phyloP scores from a whole-genome alignment of 2,797 vertebrate species.

The Phataginus tetradactyla region DNA sequence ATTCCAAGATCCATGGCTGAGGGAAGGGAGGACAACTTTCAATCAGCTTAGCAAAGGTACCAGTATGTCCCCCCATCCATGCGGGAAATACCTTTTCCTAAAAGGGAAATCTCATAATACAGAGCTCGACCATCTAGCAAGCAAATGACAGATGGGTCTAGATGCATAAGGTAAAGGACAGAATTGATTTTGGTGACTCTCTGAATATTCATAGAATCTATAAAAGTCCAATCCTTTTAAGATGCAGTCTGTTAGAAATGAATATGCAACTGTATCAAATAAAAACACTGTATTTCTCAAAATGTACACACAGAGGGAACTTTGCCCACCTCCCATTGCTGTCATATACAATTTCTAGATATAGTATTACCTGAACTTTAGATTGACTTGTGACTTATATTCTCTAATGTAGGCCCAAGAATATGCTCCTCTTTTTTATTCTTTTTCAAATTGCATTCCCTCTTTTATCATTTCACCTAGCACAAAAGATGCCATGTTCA shows the following conservation, averaged over 20 bases:
- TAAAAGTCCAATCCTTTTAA: conserved; percentile 73
- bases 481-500: conserved; percentile 10
- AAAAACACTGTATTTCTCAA: conserved; percentile 77
- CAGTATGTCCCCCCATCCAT: not conserved
- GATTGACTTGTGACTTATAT: conserved; percentile 43
- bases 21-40: not conserved
- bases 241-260: conserved; percentile 70
- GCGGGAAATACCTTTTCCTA: conserved; percentile 49
- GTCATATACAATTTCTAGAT: conserved; percentile 48
- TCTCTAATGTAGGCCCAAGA: conserved; percentile 35
- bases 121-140: conserved; percentile 61
- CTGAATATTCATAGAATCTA: conserved; percentile 81
- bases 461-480: conserved; percentile 33
- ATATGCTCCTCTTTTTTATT: not conserved
- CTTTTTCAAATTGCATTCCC: not conserved
- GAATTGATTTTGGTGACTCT: conserved; percentile 70
- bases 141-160: conserved; percentile 74
- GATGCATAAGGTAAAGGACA: conserved; percentile 73
- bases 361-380: conserved; percentile 58
- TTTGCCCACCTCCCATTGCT: conserved; percentile 47
- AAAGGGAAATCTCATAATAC: conserved; percentile 54
- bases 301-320: conserved; percentile 54
- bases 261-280: conserved; percentile 74
- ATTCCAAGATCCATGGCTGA: not conserved
- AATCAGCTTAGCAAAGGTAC: not conserved